phyloP scores from a whole-genome alignment of 2,888 invertebrate genomes.

The Scrobipalpa atriplicella region DNA sequence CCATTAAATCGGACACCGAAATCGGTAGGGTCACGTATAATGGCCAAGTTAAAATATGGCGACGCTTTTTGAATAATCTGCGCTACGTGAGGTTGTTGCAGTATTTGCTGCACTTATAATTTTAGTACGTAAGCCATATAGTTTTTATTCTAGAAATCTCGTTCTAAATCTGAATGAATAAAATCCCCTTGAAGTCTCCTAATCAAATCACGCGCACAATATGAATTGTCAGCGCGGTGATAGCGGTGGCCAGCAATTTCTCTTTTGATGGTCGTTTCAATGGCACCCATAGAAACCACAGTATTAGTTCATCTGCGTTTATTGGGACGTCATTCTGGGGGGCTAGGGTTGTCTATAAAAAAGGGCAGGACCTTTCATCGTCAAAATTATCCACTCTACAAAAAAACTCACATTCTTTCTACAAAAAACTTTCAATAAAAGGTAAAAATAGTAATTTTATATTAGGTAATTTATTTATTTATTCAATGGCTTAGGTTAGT shows the following conservation, averaged over 20 bases:
- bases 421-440: too few relatives aligned
- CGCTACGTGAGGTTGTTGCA: constrained; percentile 53
- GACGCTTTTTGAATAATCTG: constrained; percentile 71
- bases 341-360: constrained; percentile 40
- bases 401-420: too few relatives aligned
- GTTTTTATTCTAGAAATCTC: background rate
- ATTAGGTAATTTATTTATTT: too few relatives aligned
- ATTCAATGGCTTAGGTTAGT: too few relatives aligned
- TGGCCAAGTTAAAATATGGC: constrained; percentile 68
- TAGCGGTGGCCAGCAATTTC: constrained; percentile 51
- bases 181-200: background rate
- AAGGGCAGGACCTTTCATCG: too few relatives aligned
- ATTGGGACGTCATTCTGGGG: constrained; percentile 59
- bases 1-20: too few relatives aligned
- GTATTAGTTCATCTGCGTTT: constrained; percentile 63
- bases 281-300: constrained; percentile 60
- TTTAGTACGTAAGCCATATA: too few relatives aligned
- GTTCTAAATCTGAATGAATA: background rate
- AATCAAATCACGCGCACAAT: constrained; percentile 31
- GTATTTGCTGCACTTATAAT: background rate
- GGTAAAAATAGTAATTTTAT: too few relatives aligned
- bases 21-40: constrained; percentile 5
- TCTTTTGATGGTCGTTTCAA: constrained; percentile 75
- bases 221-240: constrained; percentile 23
- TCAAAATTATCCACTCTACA: too few relatives aligned